These are phyloP conservation scores for Hypotaenidia philippensis DNA, from an alignment of 2,797 vertebrate species.

Conservation along the genomic window DNA sequence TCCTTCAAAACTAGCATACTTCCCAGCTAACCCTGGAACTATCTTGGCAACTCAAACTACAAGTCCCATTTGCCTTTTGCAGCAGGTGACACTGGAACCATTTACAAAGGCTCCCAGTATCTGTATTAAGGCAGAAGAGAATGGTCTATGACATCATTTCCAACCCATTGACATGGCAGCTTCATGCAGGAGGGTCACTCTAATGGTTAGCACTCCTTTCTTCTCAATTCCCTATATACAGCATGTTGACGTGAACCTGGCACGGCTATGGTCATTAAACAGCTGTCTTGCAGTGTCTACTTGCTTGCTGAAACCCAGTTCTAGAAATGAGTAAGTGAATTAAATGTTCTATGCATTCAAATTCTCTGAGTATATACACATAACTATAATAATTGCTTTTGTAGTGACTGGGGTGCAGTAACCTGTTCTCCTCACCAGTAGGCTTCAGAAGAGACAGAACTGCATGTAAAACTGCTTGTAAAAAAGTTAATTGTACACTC, in stretches of 20 bases:
- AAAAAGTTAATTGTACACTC: neutral
- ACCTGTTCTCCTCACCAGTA: neutral
- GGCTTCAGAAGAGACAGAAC: neutral
- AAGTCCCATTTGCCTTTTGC: neutral
- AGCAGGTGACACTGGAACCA: neutral
- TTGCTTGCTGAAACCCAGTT: neutral
- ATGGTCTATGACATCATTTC: neutral
- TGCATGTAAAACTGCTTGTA: neutral
- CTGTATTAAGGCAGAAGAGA: neutral
- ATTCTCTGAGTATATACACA: neutral
- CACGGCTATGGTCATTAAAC: neutral
- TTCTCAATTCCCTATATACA: neutral
- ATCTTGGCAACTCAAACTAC: neutral
- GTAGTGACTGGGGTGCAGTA: neutral
- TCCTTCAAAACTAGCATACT: neutral
- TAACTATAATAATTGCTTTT: neutral
- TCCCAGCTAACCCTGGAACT: neutral
- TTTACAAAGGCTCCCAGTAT: neutral
- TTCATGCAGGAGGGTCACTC: neutral
- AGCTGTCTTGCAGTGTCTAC: neutral
- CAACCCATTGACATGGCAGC: neutral
- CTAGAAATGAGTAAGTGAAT: neutral
- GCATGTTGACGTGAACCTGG: neutral
- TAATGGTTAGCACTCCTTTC: neutral
- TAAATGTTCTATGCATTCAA: neutral